Percentiles rank a stretch among this genome's conserved stretches.
Conservation (phyloP, 2,888 invertebrate species). For the Cecidostiba fungosa region DNA sequence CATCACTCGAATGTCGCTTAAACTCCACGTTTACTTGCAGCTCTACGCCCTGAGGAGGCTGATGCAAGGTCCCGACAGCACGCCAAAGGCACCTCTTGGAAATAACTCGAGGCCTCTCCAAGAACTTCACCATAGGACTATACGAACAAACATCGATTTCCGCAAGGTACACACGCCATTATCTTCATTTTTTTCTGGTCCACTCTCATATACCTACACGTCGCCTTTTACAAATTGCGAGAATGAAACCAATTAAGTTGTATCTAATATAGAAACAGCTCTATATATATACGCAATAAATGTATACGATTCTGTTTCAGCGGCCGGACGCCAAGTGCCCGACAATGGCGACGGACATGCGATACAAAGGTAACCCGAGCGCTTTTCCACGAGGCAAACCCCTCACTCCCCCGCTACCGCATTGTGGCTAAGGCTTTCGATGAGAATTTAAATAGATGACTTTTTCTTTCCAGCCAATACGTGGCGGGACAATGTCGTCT, state of each 20-base stretch:
- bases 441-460: slow-evolving; percentile 75
- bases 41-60: slow-evolving; percentile 92
- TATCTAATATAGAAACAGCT: too few species aligned
- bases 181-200: too few species aligned
- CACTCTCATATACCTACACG: too few species aligned
- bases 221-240: too few species aligned
- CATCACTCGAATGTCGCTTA: not conserved
- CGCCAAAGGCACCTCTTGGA: slow-evolving; percentile 94
- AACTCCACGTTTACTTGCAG: slow-evolving; percentile 81
- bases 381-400: slow-evolving; percentile 56
- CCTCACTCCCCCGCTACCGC: slow-evolving; percentile 46
- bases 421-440: slow-evolving; percentile 69
- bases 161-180: slow-evolving; percentile 82
- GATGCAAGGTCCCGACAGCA: slow-evolving; percentile 93
- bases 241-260: too few species aligned
- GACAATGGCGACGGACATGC: slow-evolving; percentile 94
- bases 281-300: too few species aligned
- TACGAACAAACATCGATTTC: slow-evolving; percentile 98
- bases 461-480: slow-evolving; percentile 78
- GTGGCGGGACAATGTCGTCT: slow-evolving; percentile 77
- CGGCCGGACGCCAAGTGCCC: slow-evolving; percentile 85
- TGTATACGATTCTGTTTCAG: slow-evolving; percentile 63
- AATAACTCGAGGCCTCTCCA: slow-evolving; percentile 97
- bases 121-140: slow-evolving; percentile 94
- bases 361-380: slow-evolving; percentile 87